phyloP scores from a whole-genome alignment of 2,888 invertebrate genomes.

The Polymixis lichenea region DNA sequence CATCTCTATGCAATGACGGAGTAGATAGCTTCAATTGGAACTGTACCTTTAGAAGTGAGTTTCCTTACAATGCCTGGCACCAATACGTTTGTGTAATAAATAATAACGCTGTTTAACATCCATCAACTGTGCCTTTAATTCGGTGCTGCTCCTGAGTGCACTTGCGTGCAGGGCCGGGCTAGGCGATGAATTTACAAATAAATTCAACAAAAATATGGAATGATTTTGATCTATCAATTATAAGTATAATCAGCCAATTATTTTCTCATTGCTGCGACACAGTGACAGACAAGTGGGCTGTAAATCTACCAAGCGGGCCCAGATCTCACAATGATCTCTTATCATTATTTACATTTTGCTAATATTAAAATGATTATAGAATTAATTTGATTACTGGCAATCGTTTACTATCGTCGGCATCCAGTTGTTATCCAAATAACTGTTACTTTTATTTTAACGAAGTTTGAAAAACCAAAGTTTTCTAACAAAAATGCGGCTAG shows the following conservation, averaged over 20 bases:
- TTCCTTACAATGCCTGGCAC: conserved; percentile 39
- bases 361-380: fast-evolving
- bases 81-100: conserved; percentile 57
- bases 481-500: too few relatives aligned
- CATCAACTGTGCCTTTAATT: conserved; percentile 64
- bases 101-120: conserved; percentile 66
- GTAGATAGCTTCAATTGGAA: conserved; percentile 20
- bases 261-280: background rate
- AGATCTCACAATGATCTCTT: background rate
- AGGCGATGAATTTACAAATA: background rate
- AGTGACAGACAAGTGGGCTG: background rate
- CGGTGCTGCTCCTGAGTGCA: conserved; percentile 52
- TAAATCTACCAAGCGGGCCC: background rate
- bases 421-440: background rate
- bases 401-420: background rate
- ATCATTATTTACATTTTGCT: background rate
- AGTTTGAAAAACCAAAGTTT: background rate
- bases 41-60: conserved; percentile 14
- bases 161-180: conserved; percentile 56
- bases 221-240: background rate
- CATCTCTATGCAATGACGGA: conserved; percentile 36
- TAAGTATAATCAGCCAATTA: background rate
- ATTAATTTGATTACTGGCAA: background rate
- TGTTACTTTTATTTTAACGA: background rate
- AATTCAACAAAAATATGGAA: background rate